phyloP scores from a whole-genome alignment of 2,113 vertebrate species.

The Anser brachyrhynchus region DNA sequence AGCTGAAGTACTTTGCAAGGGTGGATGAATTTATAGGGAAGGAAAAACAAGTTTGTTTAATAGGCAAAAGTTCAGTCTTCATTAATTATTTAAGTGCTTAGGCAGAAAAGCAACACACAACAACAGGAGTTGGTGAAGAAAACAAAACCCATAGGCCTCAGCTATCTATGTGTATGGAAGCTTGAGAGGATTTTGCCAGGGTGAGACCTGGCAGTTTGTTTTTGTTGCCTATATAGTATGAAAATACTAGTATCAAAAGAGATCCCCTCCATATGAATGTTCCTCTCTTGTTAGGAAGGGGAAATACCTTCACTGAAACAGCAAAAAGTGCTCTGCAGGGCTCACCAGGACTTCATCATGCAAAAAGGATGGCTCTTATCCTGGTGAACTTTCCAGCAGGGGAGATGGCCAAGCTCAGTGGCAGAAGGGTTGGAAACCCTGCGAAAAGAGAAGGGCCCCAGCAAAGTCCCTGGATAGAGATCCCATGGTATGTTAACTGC shows the following conservation, averaged over 20 bases:
- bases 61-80: conserved; percentile 1
- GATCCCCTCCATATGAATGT: not conserved
- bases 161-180: not conserved
- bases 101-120: not conserved
- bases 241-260: not conserved
- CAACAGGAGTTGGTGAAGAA: not conserved
- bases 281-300: not conserved
- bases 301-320: not conserved
- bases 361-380: not conserved
- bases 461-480: not conserved
- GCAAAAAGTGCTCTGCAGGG: not conserved
- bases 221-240: not conserved
- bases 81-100: not conserved
- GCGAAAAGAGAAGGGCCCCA: not conserved
- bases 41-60: conserved; percentile 42
- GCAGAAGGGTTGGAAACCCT: not conserved
- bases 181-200: not conserved
- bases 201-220: not conserved
- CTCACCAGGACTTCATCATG: not conserved
- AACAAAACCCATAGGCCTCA: not conserved
- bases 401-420: accelerated
- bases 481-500: accelerated
- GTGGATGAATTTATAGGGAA: conserved; percentile 12
- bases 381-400: not conserved
- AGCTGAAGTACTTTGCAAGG: not conserved